These are phyloP conservation scores for Biston stratarius DNA, from an alignment of 2,888 invertebrate genomes.

Conservation along the genomic window DNA sequence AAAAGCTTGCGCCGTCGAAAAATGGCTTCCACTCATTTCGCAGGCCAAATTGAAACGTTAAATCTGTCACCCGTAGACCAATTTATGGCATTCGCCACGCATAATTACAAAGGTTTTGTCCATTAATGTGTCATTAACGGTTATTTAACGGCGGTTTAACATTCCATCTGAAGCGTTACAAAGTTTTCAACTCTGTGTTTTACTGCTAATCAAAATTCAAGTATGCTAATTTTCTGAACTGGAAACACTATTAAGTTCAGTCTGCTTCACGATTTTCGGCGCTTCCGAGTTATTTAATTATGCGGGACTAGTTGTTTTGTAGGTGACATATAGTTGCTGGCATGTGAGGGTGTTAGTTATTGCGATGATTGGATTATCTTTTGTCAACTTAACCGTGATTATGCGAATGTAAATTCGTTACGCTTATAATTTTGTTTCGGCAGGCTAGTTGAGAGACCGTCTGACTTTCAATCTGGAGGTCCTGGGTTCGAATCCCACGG, in stretches of 20 bases:
- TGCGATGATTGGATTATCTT: background rate
- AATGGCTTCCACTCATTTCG: conserved; percentile 42
- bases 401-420: background rate
- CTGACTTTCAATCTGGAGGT: no score
- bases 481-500: no score
- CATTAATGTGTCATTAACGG: conserved; percentile 66
- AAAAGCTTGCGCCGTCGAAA: conserved; percentile 26
- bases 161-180: conserved; percentile 48
- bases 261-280: conserved; percentile 44
- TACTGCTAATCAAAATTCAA: conserved; percentile 81
- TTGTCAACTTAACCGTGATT: background rate
- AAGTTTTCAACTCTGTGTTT: conserved; percentile 67
- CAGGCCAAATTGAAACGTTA: conserved; percentile 49
- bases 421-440: background rate
- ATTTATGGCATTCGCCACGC: conserved; percentile 64
- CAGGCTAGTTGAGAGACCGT: background rate
- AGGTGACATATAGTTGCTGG: conserved; percentile 19
- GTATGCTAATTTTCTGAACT: conserved; percentile 74
- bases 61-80: conserved; percentile 48
- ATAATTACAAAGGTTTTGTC: conserved; percentile 73
- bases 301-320: conserved; percentile 33
- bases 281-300: conserved; percentile 43
- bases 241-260: conserved; percentile 66
- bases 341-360: conserved; percentile 15
- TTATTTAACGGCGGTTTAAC: conserved; percentile 68